Conservation (phyloP, 2,797 vertebrate species). For the Lophotriccus pileatus region DNA sequence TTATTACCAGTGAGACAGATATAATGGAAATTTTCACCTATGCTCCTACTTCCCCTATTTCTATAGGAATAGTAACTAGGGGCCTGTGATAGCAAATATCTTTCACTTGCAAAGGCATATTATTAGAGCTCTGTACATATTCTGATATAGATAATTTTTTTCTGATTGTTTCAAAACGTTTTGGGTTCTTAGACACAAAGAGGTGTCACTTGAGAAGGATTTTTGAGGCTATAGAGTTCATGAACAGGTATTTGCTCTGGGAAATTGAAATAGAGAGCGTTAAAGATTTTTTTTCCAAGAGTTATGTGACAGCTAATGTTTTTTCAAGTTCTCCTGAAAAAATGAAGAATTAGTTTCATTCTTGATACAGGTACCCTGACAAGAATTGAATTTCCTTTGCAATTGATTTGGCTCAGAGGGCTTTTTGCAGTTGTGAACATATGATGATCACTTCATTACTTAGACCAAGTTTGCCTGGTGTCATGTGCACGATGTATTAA, state of each 20-base stretch:
- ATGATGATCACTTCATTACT: neutral
- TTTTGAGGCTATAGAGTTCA: neutral
- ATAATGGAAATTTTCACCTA: neutral
- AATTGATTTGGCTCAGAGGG: neutral
- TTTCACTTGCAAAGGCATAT: neutral
- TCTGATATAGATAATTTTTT: neutral
- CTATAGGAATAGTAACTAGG: neutral
- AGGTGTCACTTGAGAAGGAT: neutral
- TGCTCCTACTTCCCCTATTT: neutral
- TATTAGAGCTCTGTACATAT: neutral
- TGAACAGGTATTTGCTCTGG: neutral
- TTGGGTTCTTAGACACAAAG: neutral
- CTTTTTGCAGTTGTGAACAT: neutral
- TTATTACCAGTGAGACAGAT: neutral
- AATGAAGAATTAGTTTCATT: neutral
- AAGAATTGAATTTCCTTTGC: neutral
- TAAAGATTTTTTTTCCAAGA: neutral
- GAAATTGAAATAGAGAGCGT: neutral
- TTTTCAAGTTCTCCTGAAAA: neutral
- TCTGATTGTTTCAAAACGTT: neutral
- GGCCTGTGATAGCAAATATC: neutral
- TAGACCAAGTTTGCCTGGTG: neutral
- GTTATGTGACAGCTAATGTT: neutral
- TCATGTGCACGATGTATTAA: neutral
- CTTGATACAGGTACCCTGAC: neutral